These are phyloP conservation scores for Oscheius sp. DNA, from an alignment of 2,888 invertebrate genomes.

Conservation along the genomic window DNA sequence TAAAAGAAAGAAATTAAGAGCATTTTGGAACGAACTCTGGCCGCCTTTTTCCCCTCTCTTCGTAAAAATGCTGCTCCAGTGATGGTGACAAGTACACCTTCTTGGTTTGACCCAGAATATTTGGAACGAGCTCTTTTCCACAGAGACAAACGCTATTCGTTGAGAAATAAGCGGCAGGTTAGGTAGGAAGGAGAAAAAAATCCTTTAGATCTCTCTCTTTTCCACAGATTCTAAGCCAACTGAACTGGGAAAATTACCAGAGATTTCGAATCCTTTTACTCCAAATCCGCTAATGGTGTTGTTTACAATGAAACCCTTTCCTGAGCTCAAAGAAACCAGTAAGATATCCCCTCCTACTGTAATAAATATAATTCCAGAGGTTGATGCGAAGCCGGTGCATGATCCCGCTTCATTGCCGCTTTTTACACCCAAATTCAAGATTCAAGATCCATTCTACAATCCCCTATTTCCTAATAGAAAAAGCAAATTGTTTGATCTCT, in stretches of 20 bases:
- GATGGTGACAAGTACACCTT: slow-evolving; percentile 32
- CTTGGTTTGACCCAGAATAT: slow-evolving; percentile 49
- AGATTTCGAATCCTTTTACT: slow-evolving; percentile 56
- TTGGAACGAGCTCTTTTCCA: slow-evolving; percentile 45
- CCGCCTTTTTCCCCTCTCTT: slow-evolving; percentile 50
- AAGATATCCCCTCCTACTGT: neutral
- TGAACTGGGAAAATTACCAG: slow-evolving; percentile 46
- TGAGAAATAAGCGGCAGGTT: slow-evolving; percentile 17
- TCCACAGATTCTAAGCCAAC: slow-evolving; percentile 30
- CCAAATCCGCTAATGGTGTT: slow-evolving; percentile 59
- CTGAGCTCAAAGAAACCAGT: slow-evolving; percentile 30
- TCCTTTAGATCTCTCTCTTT: neutral
- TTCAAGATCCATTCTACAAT: slow-evolving; percentile 64
- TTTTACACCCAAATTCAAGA: slow-evolving; percentile 38
- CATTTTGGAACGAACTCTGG: slow-evolving; percentile 44
- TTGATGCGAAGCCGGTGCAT: slow-evolving; percentile 15
- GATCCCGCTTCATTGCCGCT: slow-evolving; percentile 11
- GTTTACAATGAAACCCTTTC: slow-evolving; percentile 52
- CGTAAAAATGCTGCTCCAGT: slow-evolving; percentile 35
- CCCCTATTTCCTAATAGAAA: slow-evolving; percentile 58
- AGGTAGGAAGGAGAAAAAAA: neutral
- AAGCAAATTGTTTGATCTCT: slow-evolving; percentile 57
- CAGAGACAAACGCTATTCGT: slow-evolving; percentile 8
- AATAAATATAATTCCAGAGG: neutral
- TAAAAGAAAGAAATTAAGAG: slow-evolving; percentile 24